phyloP scores from a whole-genome alignment of 2,888 invertebrate genomes.

The Lydus trimaculatus region DNA sequence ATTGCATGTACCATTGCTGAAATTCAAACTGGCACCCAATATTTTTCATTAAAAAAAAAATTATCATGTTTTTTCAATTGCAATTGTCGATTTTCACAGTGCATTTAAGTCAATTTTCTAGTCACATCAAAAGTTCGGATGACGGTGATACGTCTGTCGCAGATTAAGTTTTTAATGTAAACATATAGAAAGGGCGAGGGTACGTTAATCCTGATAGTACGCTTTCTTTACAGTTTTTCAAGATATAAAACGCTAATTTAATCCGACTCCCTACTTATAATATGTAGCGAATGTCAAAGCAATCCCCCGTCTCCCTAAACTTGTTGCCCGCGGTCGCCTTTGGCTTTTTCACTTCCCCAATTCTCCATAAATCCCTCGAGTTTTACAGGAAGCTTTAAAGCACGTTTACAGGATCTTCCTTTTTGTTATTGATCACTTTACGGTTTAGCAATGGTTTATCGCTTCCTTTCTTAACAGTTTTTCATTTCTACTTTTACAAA shows the following conservation, averaged over 20 bases:
- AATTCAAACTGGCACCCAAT: neutral
- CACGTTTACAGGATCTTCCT: slow-evolving; percentile 49
- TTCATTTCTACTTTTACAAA: slow-evolving; percentile 5
- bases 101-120: slow-evolving; percentile 30
- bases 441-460: slow-evolving; percentile 39
- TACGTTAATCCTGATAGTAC: slow-evolving; percentile 40
- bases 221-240: slow-evolving; percentile 51
- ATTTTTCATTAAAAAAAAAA: slow-evolving; percentile 25
- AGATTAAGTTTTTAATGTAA: slow-evolving; percentile 43
- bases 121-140: slow-evolving; percentile 21
- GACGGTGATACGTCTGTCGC: slow-evolving; percentile 37
- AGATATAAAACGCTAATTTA: slow-evolving; percentile 58
- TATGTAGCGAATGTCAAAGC: slow-evolving; percentile 54
- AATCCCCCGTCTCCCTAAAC: slow-evolving; percentile 48
- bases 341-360: slow-evolving; percentile 46
- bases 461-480: slow-evolving; percentile 34
- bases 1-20: neutral
- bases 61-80: slow-evolving; percentile 53
- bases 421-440: slow-evolving; percentile 53
- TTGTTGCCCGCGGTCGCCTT: slow-evolving; percentile 56
- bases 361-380: slow-evolving; percentile 49
- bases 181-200: slow-evolving; percentile 33
- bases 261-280: slow-evolving; percentile 55
- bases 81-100: slow-evolving; percentile 26
- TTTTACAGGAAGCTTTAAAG: slow-evolving; percentile 54